Evolutionary conservation across 2,113 vertebrate genomes (phyloP), one percentile per base, ranked within the genome.

Genomic region (Scartelaos histophorus): DNA sequence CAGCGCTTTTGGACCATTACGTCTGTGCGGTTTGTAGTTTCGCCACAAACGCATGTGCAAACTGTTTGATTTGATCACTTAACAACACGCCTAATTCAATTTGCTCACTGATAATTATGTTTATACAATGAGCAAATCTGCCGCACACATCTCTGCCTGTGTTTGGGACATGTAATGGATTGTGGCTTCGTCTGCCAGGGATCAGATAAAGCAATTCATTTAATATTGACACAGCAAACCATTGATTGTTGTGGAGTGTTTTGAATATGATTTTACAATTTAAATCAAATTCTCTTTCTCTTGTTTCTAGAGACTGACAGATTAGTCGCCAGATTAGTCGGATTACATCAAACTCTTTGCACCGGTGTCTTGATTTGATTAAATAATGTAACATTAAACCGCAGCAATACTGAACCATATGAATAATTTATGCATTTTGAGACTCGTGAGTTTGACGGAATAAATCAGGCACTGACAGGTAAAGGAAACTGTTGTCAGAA

Each of bases 71-170:
- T 65, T 60, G 61, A n/a, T 46, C 67, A 9, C 0, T 62, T 71
- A 49, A 73, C 57, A 67, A 79, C 62, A 49, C 58, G 17, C 19
- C 56, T 68, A 17, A 73, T 76, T 76, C 62, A 0, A 75, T 75
- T 78, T 79, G 56, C 75, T 75, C 64, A 60, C 38, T 19, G 22
- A 69, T 82, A 74, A 82, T 83, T 76, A 78, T 35, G 56, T 78
- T 84, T 67, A 51, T 74, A 65, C 65, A 78, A 15, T 45, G 70
- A 83, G 81, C 45, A 74, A 68, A 75, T 70, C 45, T 72, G 64
- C 60, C 74, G 75, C 67, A 67, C 34, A 71, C 58, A 77, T 57
- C 38, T 13, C 49, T 13, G 46, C 19, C n/a, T 78, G 38, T 25
- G 19, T 67, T 53, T 70, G 67, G 67, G 56, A 6, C 17, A 45